Evolutionary conservation across 2,797 vertebrate genomes (phyloP).

Genomic region (Gastrophryne carolinensis): DNA sequence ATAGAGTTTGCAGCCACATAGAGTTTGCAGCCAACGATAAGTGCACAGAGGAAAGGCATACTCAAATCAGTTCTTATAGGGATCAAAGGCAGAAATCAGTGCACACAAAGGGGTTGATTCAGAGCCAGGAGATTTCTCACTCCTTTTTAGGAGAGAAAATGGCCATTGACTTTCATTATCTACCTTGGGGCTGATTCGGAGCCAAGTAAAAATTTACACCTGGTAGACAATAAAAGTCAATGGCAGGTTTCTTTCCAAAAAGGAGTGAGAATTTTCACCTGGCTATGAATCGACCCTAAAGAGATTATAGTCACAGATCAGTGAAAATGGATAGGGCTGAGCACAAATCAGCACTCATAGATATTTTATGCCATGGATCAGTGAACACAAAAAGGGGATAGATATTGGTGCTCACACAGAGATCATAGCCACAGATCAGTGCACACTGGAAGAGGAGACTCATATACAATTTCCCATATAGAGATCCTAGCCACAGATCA

Average conservation of each 20-base stretch:
- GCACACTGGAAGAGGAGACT: neutral
- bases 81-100: neutral
- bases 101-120: neutral
- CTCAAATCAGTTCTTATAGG: neutral
- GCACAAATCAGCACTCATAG: neutral
- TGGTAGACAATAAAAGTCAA: too few species aligned
- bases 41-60: neutral
- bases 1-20: neutral
- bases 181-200: too few species aligned
- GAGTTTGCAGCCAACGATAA: neutral
- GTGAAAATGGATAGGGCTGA: neutral
- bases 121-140: too few species aligned
- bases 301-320: neutral
- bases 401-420: neutral
- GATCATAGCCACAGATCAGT: constrained; percentile 12
- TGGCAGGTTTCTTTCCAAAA: too few species aligned
- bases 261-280: too few species aligned
- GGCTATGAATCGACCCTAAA: too few species aligned
- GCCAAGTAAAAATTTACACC: too few species aligned
- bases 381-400: neutral
- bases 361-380: neutral
- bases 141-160: too few species aligned
- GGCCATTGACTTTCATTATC: too few species aligned
- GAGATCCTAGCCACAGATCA: neutral
- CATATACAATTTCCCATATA: neutral